phyloP scores from a whole-genome alignment of 2,888 invertebrate genomes.

The Trichopoda pennipes region DNA sequence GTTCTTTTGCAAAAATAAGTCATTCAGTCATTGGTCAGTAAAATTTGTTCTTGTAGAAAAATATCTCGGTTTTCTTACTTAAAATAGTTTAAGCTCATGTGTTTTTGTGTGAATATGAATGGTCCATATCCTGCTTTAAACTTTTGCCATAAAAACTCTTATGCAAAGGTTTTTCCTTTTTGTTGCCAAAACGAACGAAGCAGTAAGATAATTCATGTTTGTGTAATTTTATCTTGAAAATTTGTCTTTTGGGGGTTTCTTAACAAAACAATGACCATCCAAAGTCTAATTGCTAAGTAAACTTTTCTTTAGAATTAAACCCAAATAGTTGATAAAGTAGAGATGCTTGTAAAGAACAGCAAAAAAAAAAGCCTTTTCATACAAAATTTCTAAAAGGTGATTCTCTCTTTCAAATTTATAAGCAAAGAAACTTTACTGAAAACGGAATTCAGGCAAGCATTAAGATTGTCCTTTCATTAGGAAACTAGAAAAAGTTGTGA shows the following conservation, averaged over 20 bases:
- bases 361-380: not conserved
- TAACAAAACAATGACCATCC: conserved; percentile 67
- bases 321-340: conserved; percentile 10
- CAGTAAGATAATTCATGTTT: conserved; percentile 29
- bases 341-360: conserved; percentile 2
- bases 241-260: conserved; percentile 65
- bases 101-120: not conserved
- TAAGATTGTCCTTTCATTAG: conserved; percentile 54
- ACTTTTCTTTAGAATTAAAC: conserved; percentile 47
- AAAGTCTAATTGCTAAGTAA: conserved; percentile 68
- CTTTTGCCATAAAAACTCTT: conserved; percentile 30
- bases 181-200: not conserved
- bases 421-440: conserved; percentile 41
- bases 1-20: conserved; percentile 35
- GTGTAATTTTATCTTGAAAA: conserved; percentile 64
- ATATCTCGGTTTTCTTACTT: conserved; percentile 9
- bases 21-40: conserved; percentile 44
- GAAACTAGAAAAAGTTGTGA: conserved; percentile 12
- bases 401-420: conserved; percentile 48
- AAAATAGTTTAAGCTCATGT: conserved; percentile 24
- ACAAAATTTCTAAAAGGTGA: conserved; percentile 56
- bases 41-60: conserved; percentile 20
- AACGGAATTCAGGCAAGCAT: conserved; percentile 35
- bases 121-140: conserved; percentile 47
- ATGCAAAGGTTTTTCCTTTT: conserved; percentile 27